These are phyloP conservation scores for Cavia aperea DNA, from an alignment of 2,113 vertebrate species.

Conservation along the genomic window DNA sequence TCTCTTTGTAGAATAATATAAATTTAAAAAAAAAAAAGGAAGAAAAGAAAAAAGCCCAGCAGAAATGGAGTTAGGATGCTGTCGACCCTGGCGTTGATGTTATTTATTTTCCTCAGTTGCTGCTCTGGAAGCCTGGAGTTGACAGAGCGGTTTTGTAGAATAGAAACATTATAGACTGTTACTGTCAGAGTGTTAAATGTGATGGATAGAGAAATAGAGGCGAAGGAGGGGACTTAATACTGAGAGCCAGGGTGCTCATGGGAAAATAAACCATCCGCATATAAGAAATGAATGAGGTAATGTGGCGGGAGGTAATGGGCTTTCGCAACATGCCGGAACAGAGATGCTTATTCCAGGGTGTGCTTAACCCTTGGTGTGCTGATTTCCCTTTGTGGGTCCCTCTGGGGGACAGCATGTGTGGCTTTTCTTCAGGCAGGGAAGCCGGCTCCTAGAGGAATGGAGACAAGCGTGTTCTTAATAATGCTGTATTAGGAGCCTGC, in stretches of 20 bases:
- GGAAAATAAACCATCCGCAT: conserved; percentile 91
- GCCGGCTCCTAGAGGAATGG: not conserved
- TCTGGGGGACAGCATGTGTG: not conserved
- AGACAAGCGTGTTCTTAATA: not conserved
- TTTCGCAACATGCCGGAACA: conserved; percentile 87
- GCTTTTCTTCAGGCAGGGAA: conserved; percentile 24
- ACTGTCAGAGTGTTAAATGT: conserved; percentile 99
- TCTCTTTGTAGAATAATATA: conserved; percentile 52
- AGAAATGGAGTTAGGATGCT: conserved; percentile 77
- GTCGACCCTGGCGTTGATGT: conserved; percentile 86
- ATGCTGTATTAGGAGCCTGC: not conserved
- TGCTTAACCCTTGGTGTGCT: conserved; percentile 79
- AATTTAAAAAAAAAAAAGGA: not conserved
- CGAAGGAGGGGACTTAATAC: conserved; percentile 87
- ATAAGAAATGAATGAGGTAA: conserved; percentile 95
- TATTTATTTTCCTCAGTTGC: conserved; percentile 99
- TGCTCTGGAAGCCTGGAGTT: conserved; percentile 94
- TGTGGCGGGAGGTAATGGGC: conserved; percentile 95
- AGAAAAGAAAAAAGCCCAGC: conserved; percentile 59
- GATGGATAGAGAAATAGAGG: conserved; percentile 94
- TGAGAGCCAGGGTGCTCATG: conserved; percentile 86
- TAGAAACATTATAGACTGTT: conserved; percentile 99
- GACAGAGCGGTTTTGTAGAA: conserved; percentile 99
- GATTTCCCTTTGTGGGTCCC: conserved; percentile 39
- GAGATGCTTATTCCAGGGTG: conserved; percentile 81